Base-by-base conservation (phyloP, 2,797 vertebrate genomes). In the Naso thynnoides region DNA sequence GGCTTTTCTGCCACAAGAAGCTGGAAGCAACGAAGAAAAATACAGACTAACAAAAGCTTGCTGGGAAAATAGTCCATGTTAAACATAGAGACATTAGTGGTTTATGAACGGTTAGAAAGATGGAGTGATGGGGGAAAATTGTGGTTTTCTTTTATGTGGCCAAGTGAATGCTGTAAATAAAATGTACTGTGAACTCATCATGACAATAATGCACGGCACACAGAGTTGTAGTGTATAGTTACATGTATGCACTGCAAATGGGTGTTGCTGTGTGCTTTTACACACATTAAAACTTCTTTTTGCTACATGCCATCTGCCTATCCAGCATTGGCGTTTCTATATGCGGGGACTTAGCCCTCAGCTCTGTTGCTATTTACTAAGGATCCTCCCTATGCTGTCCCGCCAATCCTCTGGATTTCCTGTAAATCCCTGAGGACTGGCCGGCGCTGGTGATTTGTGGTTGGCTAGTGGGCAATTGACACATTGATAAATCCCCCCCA, bases 401-500 rank as follows among this genome's bases (percentile, higher is more conserved):
- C 94, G 94, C 94, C 95, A 95, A 95, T 95, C 93, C 89, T 75
- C 87, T 92, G 94, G 95, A 96, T 97, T 95, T 94, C 90, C 92
- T 85, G 93, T 95, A 96, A 97, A 96, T 96, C 96, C 94, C 58
- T 1, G 1, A 55, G 82, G 90, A 77, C 84, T 62, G 89, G 84
- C 82, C 62, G 19, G 49, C 18, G 44, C 76, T 53, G 60, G 72
- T 91, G 88, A 90, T 92, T 91, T 90, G 89, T 88, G 80, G 87
- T 83, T 66, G 79, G 78, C 85, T 76, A 53, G 79, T 66, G 75
- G 80, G 80, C 78, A 93, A 95, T 94, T 95, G 96, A 95, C 95
- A 95, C 95, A 93, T 96, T 96, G 95, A 96, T 97, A 97, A 97
- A 98, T 98, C 95, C 95, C 94, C 76, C 63, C 95, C 95, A 92